Conservation (phyloP, 2,113 vertebrate genomes). For the Danionella cerebrum region DNA sequence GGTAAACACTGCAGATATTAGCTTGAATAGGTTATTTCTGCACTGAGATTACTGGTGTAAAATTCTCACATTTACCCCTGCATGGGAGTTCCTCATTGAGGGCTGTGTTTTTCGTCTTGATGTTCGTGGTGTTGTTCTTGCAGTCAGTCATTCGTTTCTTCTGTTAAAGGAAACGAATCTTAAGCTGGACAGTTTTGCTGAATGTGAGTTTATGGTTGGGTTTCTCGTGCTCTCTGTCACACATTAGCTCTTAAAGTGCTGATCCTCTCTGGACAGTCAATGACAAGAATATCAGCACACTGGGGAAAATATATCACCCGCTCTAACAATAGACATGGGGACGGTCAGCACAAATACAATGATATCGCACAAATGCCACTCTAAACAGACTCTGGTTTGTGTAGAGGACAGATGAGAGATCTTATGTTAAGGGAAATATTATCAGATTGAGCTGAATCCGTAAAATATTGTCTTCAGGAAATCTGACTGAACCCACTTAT, state of each 20-base stretch:
- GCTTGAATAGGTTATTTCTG: background rate
- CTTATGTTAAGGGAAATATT: too few species aligned
- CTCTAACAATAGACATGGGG: background rate
- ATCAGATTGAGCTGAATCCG: too few species aligned
- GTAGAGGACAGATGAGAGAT: background rate
- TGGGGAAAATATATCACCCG: background rate
- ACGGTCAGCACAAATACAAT: background rate
- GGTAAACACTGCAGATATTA: conserved; percentile 14
- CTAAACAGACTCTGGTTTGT: background rate
- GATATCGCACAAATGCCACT: background rate
- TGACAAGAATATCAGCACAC: background rate
- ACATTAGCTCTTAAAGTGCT: background rate
- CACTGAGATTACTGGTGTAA: conserved; percentile 13
- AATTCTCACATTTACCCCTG: conserved; percentile 21
- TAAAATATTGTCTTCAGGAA: too few species aligned
- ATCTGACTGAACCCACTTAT: too few species aligned
- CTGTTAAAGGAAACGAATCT: background rate
- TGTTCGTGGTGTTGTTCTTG: conserved; percentile 11
- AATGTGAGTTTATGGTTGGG: conserved; percentile 36
- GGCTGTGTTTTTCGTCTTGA: conserved; percentile 15
- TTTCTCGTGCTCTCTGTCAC: conserved; percentile 2
- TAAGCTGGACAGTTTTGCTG: conserved; percentile 8
- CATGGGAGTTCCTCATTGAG: conserved; percentile 33
- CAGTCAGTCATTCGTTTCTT: background rate
- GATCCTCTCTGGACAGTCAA: background rate